Evolutionary conservation across 2,888 invertebrate genomes (phyloP).

Genomic region (Siphlonurus alternatus): DNA sequence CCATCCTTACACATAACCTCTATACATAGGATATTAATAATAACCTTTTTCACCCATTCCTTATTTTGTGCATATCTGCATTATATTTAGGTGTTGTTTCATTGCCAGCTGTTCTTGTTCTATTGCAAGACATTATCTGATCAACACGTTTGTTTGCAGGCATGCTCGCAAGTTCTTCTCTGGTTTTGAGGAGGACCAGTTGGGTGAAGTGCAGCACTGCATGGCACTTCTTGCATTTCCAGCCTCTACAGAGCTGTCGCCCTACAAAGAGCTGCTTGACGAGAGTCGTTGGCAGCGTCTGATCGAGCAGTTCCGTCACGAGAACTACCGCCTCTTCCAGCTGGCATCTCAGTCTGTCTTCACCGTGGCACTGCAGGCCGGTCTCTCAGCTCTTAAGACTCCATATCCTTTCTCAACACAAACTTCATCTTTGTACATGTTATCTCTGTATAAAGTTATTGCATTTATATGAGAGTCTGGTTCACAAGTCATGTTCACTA

Average conservation of each 20-base stretch:
- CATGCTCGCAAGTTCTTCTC: conserved; percentile 90
- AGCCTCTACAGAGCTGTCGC: conserved; percentile 36
- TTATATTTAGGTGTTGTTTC: no score
- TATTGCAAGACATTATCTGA: no score
- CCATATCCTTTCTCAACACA: conserved; percentile 65
- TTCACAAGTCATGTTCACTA: not conserved
- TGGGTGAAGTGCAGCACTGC: conserved; percentile 76
- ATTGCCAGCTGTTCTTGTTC: no score
- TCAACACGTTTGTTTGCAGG: conserved; percentile 23
- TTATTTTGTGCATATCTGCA: no score
- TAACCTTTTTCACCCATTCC: no score
- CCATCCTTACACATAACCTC: no score
- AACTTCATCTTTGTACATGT: conserved; percentile 10
- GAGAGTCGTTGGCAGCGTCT: conserved; percentile 67
- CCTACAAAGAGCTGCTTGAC: conserved; percentile 33
- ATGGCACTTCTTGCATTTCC: conserved; percentile 94
- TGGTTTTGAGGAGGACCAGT: conserved; percentile 68
- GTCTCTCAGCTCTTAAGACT: conserved; percentile 88
- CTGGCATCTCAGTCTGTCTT: conserved; percentile 81
- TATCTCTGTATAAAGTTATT: not conserved
- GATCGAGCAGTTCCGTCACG: conserved; percentile 78
- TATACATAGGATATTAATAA: no score
- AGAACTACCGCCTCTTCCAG: conserved; percentile 89
- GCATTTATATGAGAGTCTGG: not conserved
- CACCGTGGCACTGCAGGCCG: conserved; percentile 81